Conservation (phyloP, 2,113 vertebrate species). For the mouse (Mus musculus) region DNA sequence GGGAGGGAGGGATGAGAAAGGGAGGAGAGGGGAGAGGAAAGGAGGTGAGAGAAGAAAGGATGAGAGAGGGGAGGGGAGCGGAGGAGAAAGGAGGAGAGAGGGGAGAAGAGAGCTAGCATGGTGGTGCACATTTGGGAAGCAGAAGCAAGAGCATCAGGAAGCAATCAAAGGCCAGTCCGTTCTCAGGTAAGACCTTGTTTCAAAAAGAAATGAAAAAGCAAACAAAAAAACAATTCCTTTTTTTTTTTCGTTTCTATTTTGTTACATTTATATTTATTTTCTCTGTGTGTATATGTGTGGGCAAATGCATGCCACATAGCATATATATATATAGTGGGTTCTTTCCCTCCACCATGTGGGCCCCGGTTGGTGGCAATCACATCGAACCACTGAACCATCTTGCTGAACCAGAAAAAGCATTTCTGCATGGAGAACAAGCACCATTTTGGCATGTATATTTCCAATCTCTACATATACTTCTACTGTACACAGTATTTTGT, state of each 20-base stretch:
- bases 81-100: rapidly evolving
- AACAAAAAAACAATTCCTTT: not conserved
- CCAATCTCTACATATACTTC: not conserved
- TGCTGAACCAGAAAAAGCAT: not conserved
- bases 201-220: not conserved
- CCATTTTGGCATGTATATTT: not conserved
- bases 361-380: not conserved
- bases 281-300: not conserved
- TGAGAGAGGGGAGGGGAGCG: rapidly evolving
- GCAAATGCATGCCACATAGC: not conserved
- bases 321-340: not conserved
- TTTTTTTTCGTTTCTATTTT: not conserved
- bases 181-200: not conserved
- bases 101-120: not conserved
- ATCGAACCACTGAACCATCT: not conserved
- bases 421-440: not conserved
- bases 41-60: rapidly evolving
- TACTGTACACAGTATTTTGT: not conserved
- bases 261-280: not conserved
- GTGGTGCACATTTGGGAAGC: not conserved
- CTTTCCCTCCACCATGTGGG: too few relatives aligned
- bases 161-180: not conserved
- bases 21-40: not conserved
- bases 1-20: not conserved
- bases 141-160: not conserved